Base-by-base conservation (phyloP, 1,140 invertebrate genomes). In the Lanistes nyassanus region DNA sequence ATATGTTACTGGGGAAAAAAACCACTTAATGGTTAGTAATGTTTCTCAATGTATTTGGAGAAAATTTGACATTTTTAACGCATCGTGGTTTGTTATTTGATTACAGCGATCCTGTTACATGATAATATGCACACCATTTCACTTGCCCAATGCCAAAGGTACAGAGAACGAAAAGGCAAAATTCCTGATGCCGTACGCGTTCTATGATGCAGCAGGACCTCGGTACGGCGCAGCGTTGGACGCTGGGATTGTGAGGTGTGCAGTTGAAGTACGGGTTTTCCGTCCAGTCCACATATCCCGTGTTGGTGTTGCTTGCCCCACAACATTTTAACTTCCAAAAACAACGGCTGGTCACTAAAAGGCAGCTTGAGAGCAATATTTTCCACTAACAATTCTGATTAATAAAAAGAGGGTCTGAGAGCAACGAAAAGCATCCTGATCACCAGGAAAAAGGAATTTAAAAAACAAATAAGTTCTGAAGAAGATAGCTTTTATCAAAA, bases 191-290 rank as follows among this genome's bases (percentile, higher is more conserved):
- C 78, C 82, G 77, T 69, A 86, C 85, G 26, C 74, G 70, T 56
- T 83, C 79, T 23, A 82, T 69, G 42, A 76, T 95, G 86, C 97
- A 98, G 89, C 97, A 98, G 9, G 96, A 97, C 88, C 94, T 96
- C 70, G 97, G 96, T 16, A 98, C 97, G 2, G 95, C 96, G 87
- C 97, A 98, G 72, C 92, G 91, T 86, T 98, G 96, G 55, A 94
- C 94, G 23, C 87, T 88, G 31, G 82, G 73, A 80, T 87, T 90
- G 21, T 37, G 26, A 3, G 68, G 47, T 0, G 79, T 80, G 72
- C 86, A 87, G 87, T 97, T 97, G 86, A 97, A 98, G 89, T 98
- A 98, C 84, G 96, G 94, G 90, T 98, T 98, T 89, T 96, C 95
- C 1, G 93, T 92, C 96, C 96, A 98, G 90, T 97, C 96, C 90